A percentile compares a stretch with the other conserved stretches of the same genome.
Conservation (phyloP, 2,888 invertebrate genomes). For the Sialis lutaria region DNA sequence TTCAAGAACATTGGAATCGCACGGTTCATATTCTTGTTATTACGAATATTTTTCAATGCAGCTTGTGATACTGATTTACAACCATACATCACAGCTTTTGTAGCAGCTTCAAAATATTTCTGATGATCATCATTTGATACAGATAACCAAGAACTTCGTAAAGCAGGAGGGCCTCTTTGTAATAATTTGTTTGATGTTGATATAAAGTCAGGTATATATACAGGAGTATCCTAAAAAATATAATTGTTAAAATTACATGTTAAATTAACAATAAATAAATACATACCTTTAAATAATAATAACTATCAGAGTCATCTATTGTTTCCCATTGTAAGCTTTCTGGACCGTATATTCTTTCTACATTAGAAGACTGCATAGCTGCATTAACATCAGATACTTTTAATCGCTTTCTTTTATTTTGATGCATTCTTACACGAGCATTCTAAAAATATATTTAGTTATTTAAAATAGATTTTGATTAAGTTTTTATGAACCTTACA, state of each 20-base stretch:
- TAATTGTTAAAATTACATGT: neutral
- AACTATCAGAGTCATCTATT: neutral
- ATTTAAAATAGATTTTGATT: neutral
- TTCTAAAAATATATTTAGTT: neutral
- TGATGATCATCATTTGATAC: neutral
- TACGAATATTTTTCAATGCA: neutral
- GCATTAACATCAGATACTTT: neutral
- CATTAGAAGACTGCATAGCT: neutral
- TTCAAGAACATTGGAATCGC: neutral
- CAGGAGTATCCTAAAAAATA: constrained; percentile 13
- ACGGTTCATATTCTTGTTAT: neutral
- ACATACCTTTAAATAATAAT: neutral
- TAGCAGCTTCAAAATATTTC: neutral
- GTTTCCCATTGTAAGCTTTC: neutral
- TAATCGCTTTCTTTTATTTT: neutral
- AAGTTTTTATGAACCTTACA: neutral
- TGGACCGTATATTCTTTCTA: constrained; percentile 1
- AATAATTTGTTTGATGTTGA: constrained; percentile 8
- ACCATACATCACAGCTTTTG: neutral
- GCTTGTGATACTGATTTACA: neutral
- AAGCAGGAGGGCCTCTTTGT: neutral
- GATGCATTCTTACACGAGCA: neutral
- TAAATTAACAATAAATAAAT: neutral
- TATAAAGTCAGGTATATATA: constrained; percentile 12
- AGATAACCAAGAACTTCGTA: neutral